phyloP scores from a whole-genome alignment of 2,888 invertebrate genomes.

The Nomada goodeniana region DNA sequence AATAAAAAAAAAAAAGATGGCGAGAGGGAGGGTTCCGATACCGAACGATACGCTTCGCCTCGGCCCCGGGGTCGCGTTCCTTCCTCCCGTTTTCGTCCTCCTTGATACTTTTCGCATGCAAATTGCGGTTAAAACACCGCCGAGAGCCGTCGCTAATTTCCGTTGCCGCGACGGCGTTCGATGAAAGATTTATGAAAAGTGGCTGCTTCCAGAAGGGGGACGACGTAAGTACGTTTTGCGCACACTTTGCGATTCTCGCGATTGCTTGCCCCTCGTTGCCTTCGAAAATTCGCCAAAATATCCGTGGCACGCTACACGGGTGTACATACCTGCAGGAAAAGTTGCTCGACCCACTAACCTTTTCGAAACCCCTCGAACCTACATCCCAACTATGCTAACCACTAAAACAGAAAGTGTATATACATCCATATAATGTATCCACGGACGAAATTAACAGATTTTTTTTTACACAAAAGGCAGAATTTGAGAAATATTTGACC shows the following conservation, averaged over 20 bases:
- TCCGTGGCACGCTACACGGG: neutral
- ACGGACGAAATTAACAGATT: neutral
- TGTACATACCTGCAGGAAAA: neutral
- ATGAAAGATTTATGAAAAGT: constrained; percentile 79
- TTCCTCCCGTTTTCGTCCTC: neutral
- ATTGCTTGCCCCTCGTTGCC: neutral
- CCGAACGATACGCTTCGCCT: constrained; percentile 35
- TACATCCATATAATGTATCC: too few species aligned
- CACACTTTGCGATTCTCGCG: neutral
- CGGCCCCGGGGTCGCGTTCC: neutral
- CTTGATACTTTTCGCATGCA: constrained; percentile 66
- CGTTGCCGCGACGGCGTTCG: constrained; percentile 58
- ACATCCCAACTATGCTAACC: neutral
- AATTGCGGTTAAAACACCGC: constrained; percentile 64
- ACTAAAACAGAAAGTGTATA: neutral
- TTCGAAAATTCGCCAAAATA: neutral
- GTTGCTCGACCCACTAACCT: constrained; percentile 22
- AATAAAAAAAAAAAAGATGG: neutral
- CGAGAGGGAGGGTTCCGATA: constrained; percentile 20
- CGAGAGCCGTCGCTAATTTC: constrained; percentile 65
- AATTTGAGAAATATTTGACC: too few species aligned
- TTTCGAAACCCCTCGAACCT: neutral
- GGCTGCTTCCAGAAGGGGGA: neutral
- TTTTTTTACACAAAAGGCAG: neutral
- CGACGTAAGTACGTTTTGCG: neutral